These are phyloP conservation scores for Diadumene lineata DNA, from an alignment of 92 coral and sea anemone species.

Conservation along the genomic window DNA sequence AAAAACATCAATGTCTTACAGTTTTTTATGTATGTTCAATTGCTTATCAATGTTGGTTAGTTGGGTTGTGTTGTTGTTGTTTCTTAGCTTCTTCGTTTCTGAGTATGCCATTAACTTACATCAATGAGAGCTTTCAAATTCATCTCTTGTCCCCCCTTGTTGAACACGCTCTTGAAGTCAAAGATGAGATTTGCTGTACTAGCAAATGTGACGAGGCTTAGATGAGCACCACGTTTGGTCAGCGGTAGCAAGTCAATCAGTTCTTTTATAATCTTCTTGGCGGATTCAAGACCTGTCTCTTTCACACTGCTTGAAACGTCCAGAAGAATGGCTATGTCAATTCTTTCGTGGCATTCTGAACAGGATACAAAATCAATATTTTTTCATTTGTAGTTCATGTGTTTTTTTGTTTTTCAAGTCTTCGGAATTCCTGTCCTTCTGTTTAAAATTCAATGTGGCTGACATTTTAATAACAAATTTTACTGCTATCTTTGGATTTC, in stretches of 20 bases:
- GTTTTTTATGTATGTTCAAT: too few species aligned
- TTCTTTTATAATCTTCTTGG: constrained; percentile 8
- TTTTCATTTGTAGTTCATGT: too few species aligned
- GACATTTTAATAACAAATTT: too few species aligned
- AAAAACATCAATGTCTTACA: too few species aligned
- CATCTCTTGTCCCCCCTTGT: background rate
- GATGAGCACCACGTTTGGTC: constrained; percentile 9
- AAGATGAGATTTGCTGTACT: constrained; percentile 8
- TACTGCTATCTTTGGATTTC: too few species aligned
- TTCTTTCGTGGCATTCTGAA: constrained; percentile 24
- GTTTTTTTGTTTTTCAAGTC: too few species aligned
- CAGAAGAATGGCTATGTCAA: constrained; percentile 21
- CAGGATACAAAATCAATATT: too few species aligned
- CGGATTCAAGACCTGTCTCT: background rate
- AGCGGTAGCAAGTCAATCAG: constrained; percentile 18
- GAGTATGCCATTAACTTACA: constrained; percentile 25
- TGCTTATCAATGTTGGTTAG: too few species aligned
- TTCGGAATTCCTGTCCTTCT: too few species aligned
- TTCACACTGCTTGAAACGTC: constrained; percentile 25
- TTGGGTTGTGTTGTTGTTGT: too few species aligned
- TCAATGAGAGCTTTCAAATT: constrained; percentile 10
- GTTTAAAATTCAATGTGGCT: too few species aligned
- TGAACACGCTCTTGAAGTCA: constrained; percentile 2
- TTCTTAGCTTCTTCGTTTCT: too few species aligned
- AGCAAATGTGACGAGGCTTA: constrained; percentile 18